Base-by-base conservation (phyloP, 2,888 invertebrate genomes). In the Reticulitermes lucifugus region DNA sequence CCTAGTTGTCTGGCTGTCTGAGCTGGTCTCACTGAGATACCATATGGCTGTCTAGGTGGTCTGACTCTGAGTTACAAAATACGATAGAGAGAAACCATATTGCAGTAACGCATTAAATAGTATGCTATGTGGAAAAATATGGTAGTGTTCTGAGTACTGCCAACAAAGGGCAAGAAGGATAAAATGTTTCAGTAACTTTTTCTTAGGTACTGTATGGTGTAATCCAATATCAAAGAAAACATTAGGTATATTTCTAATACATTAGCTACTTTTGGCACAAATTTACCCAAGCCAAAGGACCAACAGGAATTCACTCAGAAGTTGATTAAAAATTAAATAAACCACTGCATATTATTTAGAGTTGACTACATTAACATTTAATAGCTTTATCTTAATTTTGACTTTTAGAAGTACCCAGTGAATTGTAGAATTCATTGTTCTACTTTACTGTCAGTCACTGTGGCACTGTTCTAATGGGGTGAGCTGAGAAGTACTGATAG, bases 401-500 rank as follows among this genome's bases (percentile, higher is more conserved):
- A 14, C 18, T 55, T 55, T 18, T 18, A 18, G 14, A 55, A 5
- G 14, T 55, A 55, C 55, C 55, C 18, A 55, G 5, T 55, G 55
- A 55, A 55, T 55, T 12, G 18, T 55, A 18, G 14, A 14, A 12
- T 55, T 55, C 55, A 55, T 1, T 18, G 4, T 55, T 14, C 18
- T 55, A 18, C 55, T 55, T 55, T 55, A 18, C 55, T 55, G 14
- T 65, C 60, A 60, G 65, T 25, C 29, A 46, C 77, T 46, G 14
- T 77, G 77, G 77, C 77, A 46, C 77, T 77, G 12, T n/a, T 77
- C 21, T 77, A 46, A 46, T 77, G 41, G 22, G 46, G 73, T 35
- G 21, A 46, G 51, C 35, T 46, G n/a, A 22, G 22, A 73, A 73
- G 29, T 35, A 77, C 21, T 43, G 46, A 51, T 77, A 46, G 43